Conservation (phyloP, 2,113 vertebrate species). For the Tetrax tetrax region DNA sequence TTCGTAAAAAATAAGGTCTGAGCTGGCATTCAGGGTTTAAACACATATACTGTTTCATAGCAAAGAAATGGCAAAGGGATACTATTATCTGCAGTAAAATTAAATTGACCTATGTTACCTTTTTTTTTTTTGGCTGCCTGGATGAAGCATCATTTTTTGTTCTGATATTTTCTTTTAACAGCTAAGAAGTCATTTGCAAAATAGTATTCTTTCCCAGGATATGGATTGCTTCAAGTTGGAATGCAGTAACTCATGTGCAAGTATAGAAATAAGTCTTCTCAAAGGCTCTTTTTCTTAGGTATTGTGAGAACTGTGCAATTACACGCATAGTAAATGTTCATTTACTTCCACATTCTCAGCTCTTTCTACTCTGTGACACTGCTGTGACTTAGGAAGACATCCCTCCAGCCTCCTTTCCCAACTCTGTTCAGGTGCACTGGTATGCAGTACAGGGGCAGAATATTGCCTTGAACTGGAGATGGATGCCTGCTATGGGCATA, state of each 20-base stretch:
- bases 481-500: background rate
- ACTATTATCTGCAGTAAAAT: background rate
- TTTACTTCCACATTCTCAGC: background rate
- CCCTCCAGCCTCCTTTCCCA: background rate
- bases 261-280: background rate
- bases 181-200: background rate
- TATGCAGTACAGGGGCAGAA: background rate
- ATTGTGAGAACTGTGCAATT: background rate
- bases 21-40: background rate
- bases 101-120: background rate
- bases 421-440: background rate
- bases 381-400: background rate
- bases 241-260: background rate
- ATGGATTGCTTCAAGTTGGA: background rate
- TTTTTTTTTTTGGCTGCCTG: background rate
- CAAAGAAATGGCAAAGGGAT: background rate
- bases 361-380: background rate
- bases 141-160: background rate
- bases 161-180: conserved; percentile 5
- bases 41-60: background rate
- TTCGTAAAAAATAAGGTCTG: background rate
- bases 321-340: background rate
- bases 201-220: background rate
- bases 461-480: background rate
- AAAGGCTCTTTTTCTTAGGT: background rate